Percentiles rank a stretch among this genome's conserved stretches.
phyloP scores from a whole-genome alignment of 1,140 invertebrate species.

The Drosophila murphyi region DNA sequence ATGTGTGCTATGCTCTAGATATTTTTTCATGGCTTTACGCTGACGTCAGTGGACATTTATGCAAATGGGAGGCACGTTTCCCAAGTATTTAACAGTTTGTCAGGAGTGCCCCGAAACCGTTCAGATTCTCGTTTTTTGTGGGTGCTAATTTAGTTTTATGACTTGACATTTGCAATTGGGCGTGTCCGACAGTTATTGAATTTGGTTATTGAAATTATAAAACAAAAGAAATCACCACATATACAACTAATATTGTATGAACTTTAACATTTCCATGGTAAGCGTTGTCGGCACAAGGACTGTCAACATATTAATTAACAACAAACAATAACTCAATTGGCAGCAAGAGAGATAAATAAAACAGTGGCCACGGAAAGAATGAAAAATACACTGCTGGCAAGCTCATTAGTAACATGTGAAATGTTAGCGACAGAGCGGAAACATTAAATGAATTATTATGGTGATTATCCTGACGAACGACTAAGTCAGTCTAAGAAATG shows the following conservation, averaged over 20 bases:
- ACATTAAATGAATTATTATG: constrained; percentile 11
- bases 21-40: neutral
- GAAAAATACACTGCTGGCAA: constrained; percentile 15
- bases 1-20: constrained; percentile 27
- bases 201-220: constrained; percentile 8
- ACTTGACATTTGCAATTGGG: constrained; percentile 34
- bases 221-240: too few species aligned
- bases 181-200: constrained; percentile 51
- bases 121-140: constrained; percentile 9
- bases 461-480: neutral
- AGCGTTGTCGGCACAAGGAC: constrained; percentile 7
- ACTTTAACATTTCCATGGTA: neutral
- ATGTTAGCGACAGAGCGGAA: constrained; percentile 12
- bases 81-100: constrained; percentile 36
- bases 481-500: neutral
- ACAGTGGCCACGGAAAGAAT: neutral
- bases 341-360: neutral
- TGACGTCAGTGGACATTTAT: constrained; percentile 67
- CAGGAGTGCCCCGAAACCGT: neutral
- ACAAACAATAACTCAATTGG: constrained; percentile 8
- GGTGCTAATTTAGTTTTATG: constrained; percentile 70
- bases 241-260: neutral
- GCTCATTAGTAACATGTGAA: constrained; percentile 35
- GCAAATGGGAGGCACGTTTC: constrained; percentile 39
- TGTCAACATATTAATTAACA: constrained; percentile 27